Percentiles rank a stretch among this genome's conserved stretches.
Conservation (phyloP, 1,140 invertebrate genomes). For the Euwallacea fornicatus region DNA sequence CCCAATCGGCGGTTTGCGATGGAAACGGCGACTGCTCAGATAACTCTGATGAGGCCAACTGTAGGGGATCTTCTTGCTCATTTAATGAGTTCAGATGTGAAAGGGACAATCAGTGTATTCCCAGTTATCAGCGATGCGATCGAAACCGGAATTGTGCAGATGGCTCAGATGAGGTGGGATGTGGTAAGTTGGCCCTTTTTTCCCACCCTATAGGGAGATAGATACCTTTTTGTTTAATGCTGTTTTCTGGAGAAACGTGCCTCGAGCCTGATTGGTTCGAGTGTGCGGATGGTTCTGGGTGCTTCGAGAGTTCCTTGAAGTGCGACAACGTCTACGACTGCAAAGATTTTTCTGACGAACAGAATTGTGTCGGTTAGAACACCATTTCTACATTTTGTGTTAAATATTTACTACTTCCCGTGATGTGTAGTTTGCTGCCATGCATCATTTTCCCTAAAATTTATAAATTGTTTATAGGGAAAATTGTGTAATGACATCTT, state of each 20-base stretch:
- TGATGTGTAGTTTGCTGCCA: background rate
- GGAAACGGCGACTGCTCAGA: slow-evolving; percentile 65
- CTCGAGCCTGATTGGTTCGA: slow-evolving; percentile 66
- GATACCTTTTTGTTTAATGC: slow-evolving; percentile 15
- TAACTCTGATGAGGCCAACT: slow-evolving; percentile 65
- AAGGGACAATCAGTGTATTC: slow-evolving; percentile 81
- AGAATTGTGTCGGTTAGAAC: slow-evolving; percentile 74
- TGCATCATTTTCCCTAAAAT: background rate
- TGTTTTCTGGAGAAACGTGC: slow-evolving; percentile 57
- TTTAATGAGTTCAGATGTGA: slow-evolving; percentile 74
- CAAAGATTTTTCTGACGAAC: slow-evolving; percentile 88
- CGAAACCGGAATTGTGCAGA: slow-evolving; percentile 82
- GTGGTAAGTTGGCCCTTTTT: slow-evolving; percentile 66
- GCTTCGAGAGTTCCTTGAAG: slow-evolving; percentile 67
- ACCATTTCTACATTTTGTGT: slow-evolving; percentile 1
- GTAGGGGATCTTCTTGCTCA: slow-evolving; percentile 46
- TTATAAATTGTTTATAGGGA: too few relatives aligned
- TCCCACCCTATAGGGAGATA: background rate
- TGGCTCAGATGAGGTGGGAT: slow-evolving; percentile 86
- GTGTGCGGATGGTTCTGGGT: slow-evolving; percentile 64
- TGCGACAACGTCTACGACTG: slow-evolving; percentile 90
- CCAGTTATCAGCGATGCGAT: slow-evolving; percentile 89
- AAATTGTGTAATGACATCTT: too few relatives aligned
- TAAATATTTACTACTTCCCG: background rate
- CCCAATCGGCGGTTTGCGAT: slow-evolving; percentile 65